Evolutionary conservation across 2,797 vertebrate species (phyloP), one percentile per base, ranked within the genome.

Genomic region (Eurystomus glaucurus): DNA sequence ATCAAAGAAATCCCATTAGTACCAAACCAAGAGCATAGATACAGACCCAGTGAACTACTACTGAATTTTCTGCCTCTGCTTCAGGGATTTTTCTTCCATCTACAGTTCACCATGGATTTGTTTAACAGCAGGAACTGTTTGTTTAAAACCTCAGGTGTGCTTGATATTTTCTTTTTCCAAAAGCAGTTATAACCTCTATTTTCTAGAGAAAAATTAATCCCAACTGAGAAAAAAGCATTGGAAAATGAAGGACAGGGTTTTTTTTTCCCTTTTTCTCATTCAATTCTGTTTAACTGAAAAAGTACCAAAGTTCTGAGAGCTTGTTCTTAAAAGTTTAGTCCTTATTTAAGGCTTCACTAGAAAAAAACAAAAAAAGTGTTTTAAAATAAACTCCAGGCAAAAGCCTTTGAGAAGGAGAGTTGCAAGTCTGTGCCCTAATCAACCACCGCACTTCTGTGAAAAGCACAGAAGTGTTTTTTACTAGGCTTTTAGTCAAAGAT

Each of bases 111-210:
- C 2, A 1, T 61, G 57, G 90, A 94, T 91, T 96, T 93, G 62
- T 78, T 95, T 77, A 96, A 79, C 60, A 93, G 86, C 70, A 78
- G 23, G 46, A 93, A 91, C 45, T 64, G 48, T 93, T 97, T 97
- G 90, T 83, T 96, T 93, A 96, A 96, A 89, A 91, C n/a, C 57
- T 88, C 90, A 96, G 93, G 77, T 93, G 86, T 48, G 48, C 68
- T 64, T 84, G 48, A 33, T 92, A 85, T 91, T 89, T 93, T 96
- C 60, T 80, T 85, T 92, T 85, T 75, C 52, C 37, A 91, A 94
- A 92, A 83, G 41, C 70, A 83, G 48, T 64, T 96, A 92, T 79
- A 92, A 83, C 50, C 50, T 82, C 51, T 66, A 35, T 71, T 91
- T 95, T 90, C 75, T 82, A 43, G 88, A 91, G 77, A 92, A 93